Evolutionary conservation across 2,888 invertebrate species (phyloP).

Genomic region (Ectemnius continuus): DNA sequence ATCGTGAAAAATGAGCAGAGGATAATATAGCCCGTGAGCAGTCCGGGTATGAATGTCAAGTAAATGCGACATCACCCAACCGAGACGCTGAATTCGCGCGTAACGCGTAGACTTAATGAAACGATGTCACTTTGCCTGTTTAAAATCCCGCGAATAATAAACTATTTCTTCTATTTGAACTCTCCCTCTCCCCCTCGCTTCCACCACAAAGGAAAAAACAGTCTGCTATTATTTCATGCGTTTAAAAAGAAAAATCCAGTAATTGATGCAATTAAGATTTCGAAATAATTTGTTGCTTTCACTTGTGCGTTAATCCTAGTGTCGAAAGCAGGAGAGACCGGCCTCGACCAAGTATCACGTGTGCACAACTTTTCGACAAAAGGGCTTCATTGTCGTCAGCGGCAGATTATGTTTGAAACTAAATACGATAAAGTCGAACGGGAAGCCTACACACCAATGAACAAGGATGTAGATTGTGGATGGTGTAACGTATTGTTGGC

Average conservation of each 20-base stretch:
- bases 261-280: no score
- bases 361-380: neutral
- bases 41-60: constrained; percentile 46
- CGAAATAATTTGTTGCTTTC: no score
- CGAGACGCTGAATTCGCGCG: neutral
- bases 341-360: no score
- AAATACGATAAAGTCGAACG: constrained; percentile 40
- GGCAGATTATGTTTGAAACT: constrained; percentile 41
- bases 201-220: no score
- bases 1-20: constrained; percentile 53
- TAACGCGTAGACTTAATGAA: constrained; percentile 33
- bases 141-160: constrained; percentile 7
- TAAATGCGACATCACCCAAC: constrained; percentile 41
- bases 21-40: constrained; percentile 40
- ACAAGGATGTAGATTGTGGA: neutral
- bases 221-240: no score
- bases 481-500: constrained; percentile 13
- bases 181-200: no score
- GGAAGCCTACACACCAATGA: constrained; percentile 19
- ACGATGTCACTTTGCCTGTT: constrained; percentile 16
- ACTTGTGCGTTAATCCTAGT: no score
- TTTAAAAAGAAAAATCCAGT: no score
- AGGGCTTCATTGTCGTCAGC: constrained; percentile 31
- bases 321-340: no score
- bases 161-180: no score